phyloP scores from a whole-genome alignment of 2,113 vertebrate genomes.

The Esox niger region DNA sequence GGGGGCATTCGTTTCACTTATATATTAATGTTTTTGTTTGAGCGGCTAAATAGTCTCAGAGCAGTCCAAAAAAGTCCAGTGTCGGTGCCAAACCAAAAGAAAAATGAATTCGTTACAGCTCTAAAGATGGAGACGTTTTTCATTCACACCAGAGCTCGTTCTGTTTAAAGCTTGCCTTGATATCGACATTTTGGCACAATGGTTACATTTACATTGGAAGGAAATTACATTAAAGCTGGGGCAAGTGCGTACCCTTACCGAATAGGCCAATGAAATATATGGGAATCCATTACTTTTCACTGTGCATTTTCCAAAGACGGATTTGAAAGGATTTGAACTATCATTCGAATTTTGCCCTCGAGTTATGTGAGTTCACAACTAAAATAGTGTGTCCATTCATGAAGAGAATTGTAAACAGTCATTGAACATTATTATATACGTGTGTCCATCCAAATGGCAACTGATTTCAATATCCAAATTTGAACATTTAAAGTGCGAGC shows the following conservation, averaged over 20 bases:
- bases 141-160: conserved; percentile 15
- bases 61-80: conserved; percentile 5
- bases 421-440: no score
- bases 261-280: not conserved
- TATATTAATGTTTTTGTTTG: conserved; percentile 32
- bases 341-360: not conserved
- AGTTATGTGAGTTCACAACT: not conserved
- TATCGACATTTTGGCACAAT: conserved; percentile 24
- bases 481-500: no score
- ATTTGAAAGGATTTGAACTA: no score
- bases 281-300: conserved; percentile 20
- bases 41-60: conserved; percentile 12
- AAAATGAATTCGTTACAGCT: conserved; percentile 43
- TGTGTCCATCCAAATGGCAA: no score
- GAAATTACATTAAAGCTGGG: conserved; percentile 8
- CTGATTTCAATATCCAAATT: no score
- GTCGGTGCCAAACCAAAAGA: conserved; percentile 18
- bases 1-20: conserved; percentile 19
- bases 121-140: conserved; percentile 22
- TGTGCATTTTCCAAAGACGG: conserved; percentile 1
- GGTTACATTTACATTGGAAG: conserved; percentile 22
- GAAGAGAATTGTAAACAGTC: not conserved
- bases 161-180: conserved; percentile 31
- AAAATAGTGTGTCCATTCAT: not conserved
- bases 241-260: conserved; percentile 16